Conservation (phyloP, 2,797 vertebrate species). For the Protonibea diacanthus region DNA sequence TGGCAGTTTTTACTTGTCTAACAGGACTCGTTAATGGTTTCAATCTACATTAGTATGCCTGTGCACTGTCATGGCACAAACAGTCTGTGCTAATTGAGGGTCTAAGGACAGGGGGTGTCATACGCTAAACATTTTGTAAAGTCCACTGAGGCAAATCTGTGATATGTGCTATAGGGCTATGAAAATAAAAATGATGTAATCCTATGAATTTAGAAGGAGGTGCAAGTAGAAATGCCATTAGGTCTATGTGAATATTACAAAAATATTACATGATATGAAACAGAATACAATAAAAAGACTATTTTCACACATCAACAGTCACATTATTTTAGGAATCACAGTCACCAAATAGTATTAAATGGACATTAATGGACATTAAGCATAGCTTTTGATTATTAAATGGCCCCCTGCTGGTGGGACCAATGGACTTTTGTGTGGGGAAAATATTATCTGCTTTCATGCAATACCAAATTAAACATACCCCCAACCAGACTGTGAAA, state of each 20-base stretch:
- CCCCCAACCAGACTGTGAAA: slow-evolving; percentile 64
- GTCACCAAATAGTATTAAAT: slow-evolving; percentile 32
- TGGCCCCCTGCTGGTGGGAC: slow-evolving; percentile 69
- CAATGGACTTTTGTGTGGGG: slow-evolving; percentile 14
- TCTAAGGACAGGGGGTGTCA: not conserved
- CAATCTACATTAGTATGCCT: slow-evolving; percentile 14
- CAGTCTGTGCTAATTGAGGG: not conserved
- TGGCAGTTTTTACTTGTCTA: slow-evolving; percentile 41
- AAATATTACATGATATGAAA: not conserved
- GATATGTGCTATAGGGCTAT: not conserved
- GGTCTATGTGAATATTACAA: not conserved
- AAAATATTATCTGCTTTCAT: slow-evolving; percentile 45
- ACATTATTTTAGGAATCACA: not conserved
- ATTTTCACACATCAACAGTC: not conserved
- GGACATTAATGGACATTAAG: slow-evolving; percentile 18
- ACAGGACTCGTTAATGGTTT: slow-evolving; percentile 16
- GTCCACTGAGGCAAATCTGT: not conserved
- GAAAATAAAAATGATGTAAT: not conserved
- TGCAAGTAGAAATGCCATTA: not conserved
- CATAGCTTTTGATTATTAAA: slow-evolving; percentile 41
- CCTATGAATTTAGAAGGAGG: not conserved
- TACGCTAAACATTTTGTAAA: not conserved
- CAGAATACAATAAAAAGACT: not conserved
- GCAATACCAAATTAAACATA: slow-evolving; percentile 62
- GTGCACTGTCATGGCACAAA: not conserved